These are phyloP conservation scores for Drosophila oshimai DNA, from an alignment of 1,140 invertebrate species.

Conservation along the genomic window DNA sequence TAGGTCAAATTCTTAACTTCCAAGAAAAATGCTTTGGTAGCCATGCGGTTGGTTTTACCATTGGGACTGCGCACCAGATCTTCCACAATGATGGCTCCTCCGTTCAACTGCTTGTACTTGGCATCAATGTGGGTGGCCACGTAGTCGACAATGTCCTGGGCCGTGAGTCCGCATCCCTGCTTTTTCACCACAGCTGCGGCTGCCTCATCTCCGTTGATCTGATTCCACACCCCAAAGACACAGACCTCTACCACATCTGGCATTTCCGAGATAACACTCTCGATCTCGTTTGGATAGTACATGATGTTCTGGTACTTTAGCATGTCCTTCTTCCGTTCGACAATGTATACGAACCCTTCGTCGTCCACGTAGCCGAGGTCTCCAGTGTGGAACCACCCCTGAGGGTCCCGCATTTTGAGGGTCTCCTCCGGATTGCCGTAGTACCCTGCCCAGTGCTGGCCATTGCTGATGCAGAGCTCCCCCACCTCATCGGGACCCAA, in stretches of 20 bases:
- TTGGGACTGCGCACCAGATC: slow-evolving; percentile 69
- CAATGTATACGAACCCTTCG: slow-evolving; percentile 83
- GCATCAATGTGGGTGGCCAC: slow-evolving; percentile 31
- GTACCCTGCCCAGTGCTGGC: slow-evolving; percentile 62
- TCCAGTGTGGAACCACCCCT: slow-evolving; percentile 87
- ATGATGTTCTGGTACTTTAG: slow-evolving; percentile 81
- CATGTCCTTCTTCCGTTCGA: slow-evolving; percentile 87
- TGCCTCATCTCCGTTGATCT: slow-evolving; percentile 49
- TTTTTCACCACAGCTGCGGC: slow-evolving; percentile 62
- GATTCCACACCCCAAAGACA: slow-evolving; percentile 65
- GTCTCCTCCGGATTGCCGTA: slow-evolving; percentile 55
- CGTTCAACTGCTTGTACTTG: slow-evolving; percentile 75
- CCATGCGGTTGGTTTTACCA: slow-evolving; percentile 60
- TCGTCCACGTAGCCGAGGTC: slow-evolving; percentile 86
- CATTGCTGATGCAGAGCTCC: slow-evolving; percentile 49
- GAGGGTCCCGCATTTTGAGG: slow-evolving; percentile 31
- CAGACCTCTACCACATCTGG: slow-evolving; percentile 61
- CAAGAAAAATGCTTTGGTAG: slow-evolving; percentile 53
- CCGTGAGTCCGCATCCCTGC: slow-evolving; percentile 20
- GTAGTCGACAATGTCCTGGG: slow-evolving; percentile 59
- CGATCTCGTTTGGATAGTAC: slow-evolving; percentile 71
- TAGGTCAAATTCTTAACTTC: slow-evolving; percentile 13
- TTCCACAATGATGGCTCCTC: slow-evolving; percentile 82
- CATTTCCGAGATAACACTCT: slow-evolving; percentile 50
- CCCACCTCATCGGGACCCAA: slow-evolving; percentile 56